Percentiles rank a stretch among this genome's conserved stretches.
Evolutionary conservation across 2,113 vertebrate genomes (phyloP).

Genomic region (Pagrus major): DNA sequence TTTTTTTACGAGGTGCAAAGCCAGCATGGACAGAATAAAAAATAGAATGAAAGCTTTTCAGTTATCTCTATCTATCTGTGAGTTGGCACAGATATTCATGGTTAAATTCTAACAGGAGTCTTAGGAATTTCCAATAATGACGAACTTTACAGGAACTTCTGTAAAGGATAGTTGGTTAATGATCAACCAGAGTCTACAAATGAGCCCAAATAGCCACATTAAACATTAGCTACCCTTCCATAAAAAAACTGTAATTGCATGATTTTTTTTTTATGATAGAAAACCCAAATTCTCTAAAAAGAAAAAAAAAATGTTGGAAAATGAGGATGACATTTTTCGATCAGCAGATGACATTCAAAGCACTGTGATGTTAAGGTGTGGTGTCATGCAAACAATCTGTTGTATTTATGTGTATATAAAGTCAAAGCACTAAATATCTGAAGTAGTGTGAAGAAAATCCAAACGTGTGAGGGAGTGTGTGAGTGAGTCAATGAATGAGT

Average conservation of each 20-base stretch:
- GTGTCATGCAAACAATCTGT: slow-evolving; percentile 8
- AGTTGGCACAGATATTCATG: neutral
- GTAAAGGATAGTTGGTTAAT: slow-evolving; percentile 18
- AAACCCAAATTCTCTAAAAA: neutral
- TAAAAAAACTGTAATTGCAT: slow-evolving; percentile 24
- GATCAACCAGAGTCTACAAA: slow-evolving; percentile 13
- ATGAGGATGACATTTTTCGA: neutral
- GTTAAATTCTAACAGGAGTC: slow-evolving; percentile 26
- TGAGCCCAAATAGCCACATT: slow-evolving; percentile 8
- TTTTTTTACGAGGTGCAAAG: neutral
- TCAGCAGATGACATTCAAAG: neutral
- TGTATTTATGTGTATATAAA: slow-evolving; percentile 57
- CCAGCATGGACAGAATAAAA: neutral
- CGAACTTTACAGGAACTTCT: slow-evolving; percentile 8
- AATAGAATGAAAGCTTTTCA: neutral
- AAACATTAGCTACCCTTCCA: slow-evolving; percentile 2
- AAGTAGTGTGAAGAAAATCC: slow-evolving; percentile 18
- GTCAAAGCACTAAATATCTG: slow-evolving; percentile 39
- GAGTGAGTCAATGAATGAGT: slow-evolving; percentile 33
- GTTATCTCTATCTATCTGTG: neutral
- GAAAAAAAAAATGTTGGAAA: slow-evolving; percentile 19
- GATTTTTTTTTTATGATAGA: slow-evolving; percentile 17
- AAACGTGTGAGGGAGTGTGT: slow-evolving; percentile 8
- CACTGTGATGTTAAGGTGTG: slow-evolving; percentile 30
- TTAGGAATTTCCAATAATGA: neutral